phyloP scores from a whole-genome alignment of 2,888 invertebrate species.

The Trachelus iudaicus region DNA sequence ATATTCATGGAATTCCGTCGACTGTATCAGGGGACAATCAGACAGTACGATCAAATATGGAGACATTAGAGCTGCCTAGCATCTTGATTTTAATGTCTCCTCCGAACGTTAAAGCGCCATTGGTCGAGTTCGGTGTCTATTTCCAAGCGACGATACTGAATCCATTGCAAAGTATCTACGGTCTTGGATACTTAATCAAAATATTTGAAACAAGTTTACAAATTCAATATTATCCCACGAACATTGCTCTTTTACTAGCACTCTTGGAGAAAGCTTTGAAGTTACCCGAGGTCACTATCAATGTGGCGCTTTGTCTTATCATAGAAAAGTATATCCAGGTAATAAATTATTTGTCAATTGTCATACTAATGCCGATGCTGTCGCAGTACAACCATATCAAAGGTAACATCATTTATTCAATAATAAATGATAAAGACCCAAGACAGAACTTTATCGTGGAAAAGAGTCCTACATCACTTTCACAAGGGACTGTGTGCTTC shows the following conservation, averaged over 20 bases:
- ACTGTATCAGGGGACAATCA: neutral
- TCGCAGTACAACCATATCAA: conserved; percentile 12
- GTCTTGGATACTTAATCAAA: neutral
- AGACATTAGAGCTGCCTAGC: neutral
- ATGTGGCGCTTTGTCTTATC: neutral
- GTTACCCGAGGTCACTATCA: conserved; percentile 10
- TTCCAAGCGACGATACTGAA: neutral
- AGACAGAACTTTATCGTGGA: neutral
- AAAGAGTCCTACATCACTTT: neutral
- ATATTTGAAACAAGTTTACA: conserved; percentile 21
- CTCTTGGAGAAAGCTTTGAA: conserved; percentile 23
- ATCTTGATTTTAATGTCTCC: neutral
- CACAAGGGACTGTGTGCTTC: conserved; percentile 6
- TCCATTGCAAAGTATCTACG: neutral
- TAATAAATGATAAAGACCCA: conserved; percentile 19
- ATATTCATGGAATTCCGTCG: neutral
- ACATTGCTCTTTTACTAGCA: conserved; percentile 24
- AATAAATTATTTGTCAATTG: conserved; percentile 25
- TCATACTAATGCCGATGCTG: conserved; percentile 28
- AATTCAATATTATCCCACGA: conserved; percentile 25
- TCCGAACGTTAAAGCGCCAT: neutral
- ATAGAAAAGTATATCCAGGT: conserved; percentile 17
- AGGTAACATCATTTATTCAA: conserved; percentile 24
- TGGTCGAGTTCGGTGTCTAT: neutral
- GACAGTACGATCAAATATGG: neutral